Base-by-base conservation (phyloP, 2,113 vertebrate species). In the Solea senegalensis region DNA sequence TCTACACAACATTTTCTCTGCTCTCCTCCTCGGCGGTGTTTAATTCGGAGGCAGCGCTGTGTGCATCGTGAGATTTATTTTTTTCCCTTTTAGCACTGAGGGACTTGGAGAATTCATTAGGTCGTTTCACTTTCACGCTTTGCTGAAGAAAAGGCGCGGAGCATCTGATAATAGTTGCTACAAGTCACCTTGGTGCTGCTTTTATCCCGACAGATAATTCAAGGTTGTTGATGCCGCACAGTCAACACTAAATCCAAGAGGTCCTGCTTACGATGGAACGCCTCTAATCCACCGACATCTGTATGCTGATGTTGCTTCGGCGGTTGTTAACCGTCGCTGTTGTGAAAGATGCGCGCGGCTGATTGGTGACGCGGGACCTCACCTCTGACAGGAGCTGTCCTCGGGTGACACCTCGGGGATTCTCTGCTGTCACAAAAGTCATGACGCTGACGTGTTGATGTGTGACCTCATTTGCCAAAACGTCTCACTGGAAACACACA, bases 121-220 rank as follows among this genome's bases (percentile, higher is more conserved):
- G 74, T 89, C 76, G 63, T 88, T 87, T 87, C 72, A 74, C 80
- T 87, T 88, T 90, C 79, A 87, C 71, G 80, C 83, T 88, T 88
- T 87, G 81, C 81, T 81, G 80, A 80, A 75, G 75, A 85, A 86
- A 84, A 83, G 74, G 64, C 56, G 27, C 70, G 76, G 65, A 78
- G 81, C 83, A 82, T 83, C 84, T 88, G 83, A 90, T 86, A 83
- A 82, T 74, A 78, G 79, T 78, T 69, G 79, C 82, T 67, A 68
- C 64, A 27, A 82, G 81, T 90, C 84, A 88, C 87, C 84, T 90
- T 87, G 81, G 45, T 7, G 58, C 49, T 63, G 81, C 74, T 87
- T 88, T 85, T 76, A 75, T 83, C 41, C 66, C 59, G 70, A 83
- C 54, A 27, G 72, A 80, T 82, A 80, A 89, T 88, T 90, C 83